Evolutionary conservation across 2,113 vertebrate genomes (phyloP).

Genomic region (Capricornis sumatraensis): DNA sequence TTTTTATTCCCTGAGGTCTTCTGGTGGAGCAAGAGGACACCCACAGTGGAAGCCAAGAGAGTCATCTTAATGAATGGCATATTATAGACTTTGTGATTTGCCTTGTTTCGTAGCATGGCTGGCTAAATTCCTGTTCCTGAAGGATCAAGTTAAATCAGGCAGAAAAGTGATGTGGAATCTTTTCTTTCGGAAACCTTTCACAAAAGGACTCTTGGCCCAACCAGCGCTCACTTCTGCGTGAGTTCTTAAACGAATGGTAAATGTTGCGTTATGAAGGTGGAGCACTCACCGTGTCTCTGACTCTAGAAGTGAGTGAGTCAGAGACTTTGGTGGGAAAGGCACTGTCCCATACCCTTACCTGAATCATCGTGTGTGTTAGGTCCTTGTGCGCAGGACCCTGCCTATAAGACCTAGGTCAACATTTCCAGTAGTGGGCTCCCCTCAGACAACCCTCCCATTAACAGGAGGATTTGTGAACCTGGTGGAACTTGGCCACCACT

Average conservation of each 20-base stretch:
- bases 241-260: constrained; percentile 34
- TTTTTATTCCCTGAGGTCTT: constrained; percentile 75
- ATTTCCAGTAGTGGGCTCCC: not conserved
- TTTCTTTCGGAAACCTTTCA: constrained; percentile 61
- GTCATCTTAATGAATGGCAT: constrained; percentile 79
- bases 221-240: not conserved
- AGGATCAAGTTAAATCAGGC: constrained; percentile 69
- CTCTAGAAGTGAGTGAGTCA: not conserved
- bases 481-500: not conserved
- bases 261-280: not conserved
- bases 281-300: not conserved
- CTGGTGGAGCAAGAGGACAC: constrained; percentile 75
- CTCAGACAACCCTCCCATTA: not conserved
- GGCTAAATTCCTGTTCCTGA: constrained; percentile 67
- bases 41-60: constrained; percentile 65
- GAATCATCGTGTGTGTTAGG: no score
- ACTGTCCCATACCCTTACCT: fast-evolving
- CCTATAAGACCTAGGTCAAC: not conserved
- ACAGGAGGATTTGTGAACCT: not conserved
- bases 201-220: constrained; percentile 50
- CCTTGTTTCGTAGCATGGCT: constrained; percentile 67
- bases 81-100: constrained; percentile 71
- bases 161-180: constrained; percentile 66
- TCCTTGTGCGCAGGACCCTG: not conserved
- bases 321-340: not conserved